These are phyloP conservation scores for Drosophila grimshawi DNA, from an alignment of 1,140 invertebrate species.

Conservation along the genomic window DNA sequence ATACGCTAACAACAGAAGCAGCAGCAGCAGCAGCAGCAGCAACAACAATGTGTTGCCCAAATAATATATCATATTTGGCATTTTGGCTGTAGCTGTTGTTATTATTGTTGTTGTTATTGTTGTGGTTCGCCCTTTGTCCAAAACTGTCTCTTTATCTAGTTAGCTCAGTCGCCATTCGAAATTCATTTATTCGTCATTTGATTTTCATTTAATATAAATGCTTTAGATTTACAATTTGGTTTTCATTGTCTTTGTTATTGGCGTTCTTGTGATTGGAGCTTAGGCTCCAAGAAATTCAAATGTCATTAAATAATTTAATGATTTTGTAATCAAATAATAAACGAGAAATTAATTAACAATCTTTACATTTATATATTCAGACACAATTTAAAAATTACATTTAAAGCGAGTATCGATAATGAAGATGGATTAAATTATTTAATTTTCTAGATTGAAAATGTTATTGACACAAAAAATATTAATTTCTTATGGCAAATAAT, in stretches of 20 bases:
- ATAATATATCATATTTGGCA: conserved; percentile 27
- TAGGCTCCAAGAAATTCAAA: background rate
- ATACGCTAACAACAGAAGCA: conserved; percentile 16
- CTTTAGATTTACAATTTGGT: background rate
- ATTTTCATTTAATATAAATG: conserved; percentile 19
- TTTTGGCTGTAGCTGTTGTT: conserved; percentile 1
- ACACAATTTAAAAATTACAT: no score
- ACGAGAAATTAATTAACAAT: no score
- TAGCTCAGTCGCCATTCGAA: conserved; percentile 15
- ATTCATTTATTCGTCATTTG: conserved; percentile 25
- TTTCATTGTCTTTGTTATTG: background rate
- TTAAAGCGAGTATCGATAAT: no score
- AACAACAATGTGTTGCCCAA: conserved; percentile 25
- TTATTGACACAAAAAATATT: no score
- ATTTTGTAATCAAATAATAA: background rate
- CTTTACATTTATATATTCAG: no score
- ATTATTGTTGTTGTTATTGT: background rate
- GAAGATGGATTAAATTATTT: no score
- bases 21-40: conserved; percentile 5
- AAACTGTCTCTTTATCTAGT: conserved; percentile 25
- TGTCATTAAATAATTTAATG: background rate
- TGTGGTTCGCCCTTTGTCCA: conserved; percentile 2
- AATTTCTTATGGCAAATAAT: no score
- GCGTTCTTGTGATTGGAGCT: background rate
- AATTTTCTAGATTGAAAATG: no score